Evolutionary conservation across 2,888 invertebrate genomes (phyloP), one percentile per base, ranked within the genome.

Genomic region (Scaptomyza flava): DNA sequence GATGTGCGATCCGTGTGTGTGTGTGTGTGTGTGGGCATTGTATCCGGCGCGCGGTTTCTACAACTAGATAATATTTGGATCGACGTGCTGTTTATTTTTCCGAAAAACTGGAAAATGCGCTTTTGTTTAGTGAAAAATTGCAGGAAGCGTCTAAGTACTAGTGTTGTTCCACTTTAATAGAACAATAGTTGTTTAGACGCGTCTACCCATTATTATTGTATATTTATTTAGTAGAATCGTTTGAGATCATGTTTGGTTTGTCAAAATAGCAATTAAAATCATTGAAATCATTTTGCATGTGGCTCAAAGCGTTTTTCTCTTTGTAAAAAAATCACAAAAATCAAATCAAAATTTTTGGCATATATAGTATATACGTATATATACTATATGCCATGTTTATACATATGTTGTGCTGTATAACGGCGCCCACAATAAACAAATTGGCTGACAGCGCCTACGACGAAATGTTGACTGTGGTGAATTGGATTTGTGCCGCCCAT

Each of bases 341-440:
- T 72, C 33, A 63, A 67, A 67, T 63, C 17, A 43, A 68, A 54
- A 54, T 42, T 54, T 36, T 52, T 23, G 34, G 31, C 36, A 53
- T 23, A 30, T 27, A 64, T 31, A 34, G 23, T 30, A 61, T 41
- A 8, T 34, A 11, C 34, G 8, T 42, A 8, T 63, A 9, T 38
- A 12, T 41, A 27, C 27, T 27, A 33, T 20, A 14, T 41, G 20
- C 17, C 50, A 31, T 34, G 1, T 41, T 31, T 54, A 50, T 53
- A 50, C 51, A 63, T 42, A 52, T 68, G 65, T 38, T 71, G 56
- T 56, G 54, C 42, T 51, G 77, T 75, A 84, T 69, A 46, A 48
- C 54, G 75, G 79, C 77, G 79, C 77, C 81, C 77, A 72, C 79
- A 80, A 84, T 76, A 86, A 83, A 86, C 81, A 88, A 86, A 83